Evolutionary conservation across 2,888 invertebrate species (phyloP).

Genomic region (Apomyelois bistriatella): DNA sequence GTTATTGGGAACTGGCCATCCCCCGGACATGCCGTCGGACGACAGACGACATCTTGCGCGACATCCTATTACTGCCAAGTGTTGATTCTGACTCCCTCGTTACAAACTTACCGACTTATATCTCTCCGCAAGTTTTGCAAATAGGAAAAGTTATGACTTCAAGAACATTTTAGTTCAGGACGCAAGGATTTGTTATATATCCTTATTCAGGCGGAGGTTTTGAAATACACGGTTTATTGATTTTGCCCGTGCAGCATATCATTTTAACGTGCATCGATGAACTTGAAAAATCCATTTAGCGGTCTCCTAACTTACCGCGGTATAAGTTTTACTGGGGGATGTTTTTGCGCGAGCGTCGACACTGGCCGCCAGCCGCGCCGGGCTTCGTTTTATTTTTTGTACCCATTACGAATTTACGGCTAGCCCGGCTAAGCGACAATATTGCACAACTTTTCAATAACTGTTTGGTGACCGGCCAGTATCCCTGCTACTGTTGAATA

Average conservation of each 20-base stretch:
- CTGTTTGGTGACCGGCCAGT: conserved; percentile 54
- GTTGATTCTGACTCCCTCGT: conserved; percentile 48
- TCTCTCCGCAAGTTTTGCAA: conserved; percentile 21
- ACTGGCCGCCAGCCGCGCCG: conserved; percentile 32
- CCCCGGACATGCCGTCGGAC: conserved; percentile 46
- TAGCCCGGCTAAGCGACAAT: conserved; percentile 72
- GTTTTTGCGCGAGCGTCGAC: conserved; percentile 61
- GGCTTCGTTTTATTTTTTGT: conserved; percentile 71
- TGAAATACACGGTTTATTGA: conserved; percentile 9
- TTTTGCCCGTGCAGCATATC: conserved; percentile 17
- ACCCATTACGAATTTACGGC: conserved; percentile 77
- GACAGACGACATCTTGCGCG: conserved; percentile 66
- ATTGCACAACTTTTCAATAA: conserved; percentile 80
- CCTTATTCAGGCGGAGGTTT: not conserved
- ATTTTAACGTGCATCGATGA: conserved; percentile 30
- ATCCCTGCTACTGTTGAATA: conserved; percentile 68
- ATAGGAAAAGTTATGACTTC: conserved; percentile 13
- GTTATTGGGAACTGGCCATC: conserved; percentile 72
- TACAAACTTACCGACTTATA: conserved; percentile 34
- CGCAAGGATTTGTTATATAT: conserved; percentile 9
- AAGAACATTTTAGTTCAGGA: conserved; percentile 3
- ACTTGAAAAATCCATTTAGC: conserved; percentile 68
- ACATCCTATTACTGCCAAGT: conserved; percentile 73
- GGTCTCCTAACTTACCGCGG: conserved; percentile 37
- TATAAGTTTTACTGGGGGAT: conserved; percentile 59